A percentile compares a stretch with the other conserved stretches of the same genome.
Conservation (phyloP, 2,888 invertebrate genomes). For the Fragum sueziense region DNA sequence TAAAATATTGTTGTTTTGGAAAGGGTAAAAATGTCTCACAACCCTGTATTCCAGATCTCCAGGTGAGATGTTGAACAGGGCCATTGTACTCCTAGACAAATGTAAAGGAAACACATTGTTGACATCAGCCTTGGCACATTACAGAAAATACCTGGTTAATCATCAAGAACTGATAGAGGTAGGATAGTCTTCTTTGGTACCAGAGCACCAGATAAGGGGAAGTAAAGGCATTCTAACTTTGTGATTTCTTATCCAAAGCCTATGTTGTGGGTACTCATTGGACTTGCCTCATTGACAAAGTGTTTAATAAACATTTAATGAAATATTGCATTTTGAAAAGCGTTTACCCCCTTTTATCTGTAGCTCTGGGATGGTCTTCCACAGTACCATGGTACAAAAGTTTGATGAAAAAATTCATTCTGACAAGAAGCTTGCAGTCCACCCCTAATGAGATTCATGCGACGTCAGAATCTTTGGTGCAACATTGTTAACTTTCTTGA, state of each 20-base stretch:
- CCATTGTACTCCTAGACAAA: conserved; percentile 40
- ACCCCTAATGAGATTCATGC: no score
- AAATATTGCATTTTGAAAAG: no score
- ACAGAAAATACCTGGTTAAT: conserved; percentile 43
- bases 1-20: background rate
- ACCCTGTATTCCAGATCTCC: conserved; percentile 30
- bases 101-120: background rate
- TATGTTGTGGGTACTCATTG: no score
- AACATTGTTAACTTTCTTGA: no score
- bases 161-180: conserved; percentile 52
- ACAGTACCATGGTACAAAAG: background rate
- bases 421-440: no score
- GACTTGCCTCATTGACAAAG: no score
- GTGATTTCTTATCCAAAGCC: no score
- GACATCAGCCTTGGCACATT: conserved; percentile 39
- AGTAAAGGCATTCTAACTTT: no score
- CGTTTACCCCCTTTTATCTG: no score
- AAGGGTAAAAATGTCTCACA: background rate
- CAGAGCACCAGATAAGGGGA: background rate
- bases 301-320: no score
- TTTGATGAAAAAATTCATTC: no score
- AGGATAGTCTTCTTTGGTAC: background rate
- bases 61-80: conserved; percentile 38
- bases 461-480: no score
- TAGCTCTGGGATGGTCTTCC: background rate